Evolutionary conservation across 2,797 vertebrate genomes (phyloP).

Genomic region (Sebastes kiyomatsui): DNA sequence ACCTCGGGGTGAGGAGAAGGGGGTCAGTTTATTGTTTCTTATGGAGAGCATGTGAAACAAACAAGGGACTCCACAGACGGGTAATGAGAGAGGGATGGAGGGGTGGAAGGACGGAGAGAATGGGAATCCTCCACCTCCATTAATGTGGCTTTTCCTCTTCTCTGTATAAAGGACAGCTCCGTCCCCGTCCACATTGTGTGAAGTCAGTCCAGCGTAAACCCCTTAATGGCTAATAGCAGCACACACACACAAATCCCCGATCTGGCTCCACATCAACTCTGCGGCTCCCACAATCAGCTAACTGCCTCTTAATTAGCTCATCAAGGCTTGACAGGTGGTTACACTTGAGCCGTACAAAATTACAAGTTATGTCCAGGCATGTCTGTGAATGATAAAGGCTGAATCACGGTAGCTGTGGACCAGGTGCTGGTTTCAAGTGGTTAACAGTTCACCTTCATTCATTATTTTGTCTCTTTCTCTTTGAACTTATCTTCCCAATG

Average conservation of each 20-base stretch:
- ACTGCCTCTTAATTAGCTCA: conserved; percentile 70
- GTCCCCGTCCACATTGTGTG: conserved; percentile 59
- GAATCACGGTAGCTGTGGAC: not conserved
- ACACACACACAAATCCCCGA: conserved; percentile 15
- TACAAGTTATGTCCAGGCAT: conserved; percentile 23
- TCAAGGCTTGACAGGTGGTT: conserved; percentile 58
- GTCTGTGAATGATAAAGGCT: conserved; percentile 10
- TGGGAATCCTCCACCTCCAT: conserved; percentile 65
- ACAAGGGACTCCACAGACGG: conserved; percentile 59
- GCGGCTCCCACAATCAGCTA: conserved; percentile 50
- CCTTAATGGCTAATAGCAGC: conserved; percentile 60
- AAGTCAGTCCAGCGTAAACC: conserved; percentile 65
- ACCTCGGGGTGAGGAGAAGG: conserved; percentile 69
- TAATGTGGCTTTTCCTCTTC: conserved; percentile 50
- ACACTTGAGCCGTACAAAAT: conserved; percentile 29
- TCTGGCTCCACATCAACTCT: conserved; percentile 38
- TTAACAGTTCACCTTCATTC: conserved; percentile 8
- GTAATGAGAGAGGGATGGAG: conserved; percentile 63
- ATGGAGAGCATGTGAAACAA: conserved; percentile 75
- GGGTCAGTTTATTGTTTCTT: conserved; percentile 78
- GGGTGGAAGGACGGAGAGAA: conserved; percentile 47
- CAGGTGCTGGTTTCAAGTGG: not conserved
- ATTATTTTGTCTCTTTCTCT: not conserved
- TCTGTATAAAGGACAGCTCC: conserved; percentile 42
- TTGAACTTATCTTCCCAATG: not conserved